A percentile compares a stretch with the other conserved stretches of the same genome.
These are phyloP conservation scores for Erpornis zantholeuca DNA, from an alignment of 2,113 vertebrate species.

Conservation along the genomic window DNA sequence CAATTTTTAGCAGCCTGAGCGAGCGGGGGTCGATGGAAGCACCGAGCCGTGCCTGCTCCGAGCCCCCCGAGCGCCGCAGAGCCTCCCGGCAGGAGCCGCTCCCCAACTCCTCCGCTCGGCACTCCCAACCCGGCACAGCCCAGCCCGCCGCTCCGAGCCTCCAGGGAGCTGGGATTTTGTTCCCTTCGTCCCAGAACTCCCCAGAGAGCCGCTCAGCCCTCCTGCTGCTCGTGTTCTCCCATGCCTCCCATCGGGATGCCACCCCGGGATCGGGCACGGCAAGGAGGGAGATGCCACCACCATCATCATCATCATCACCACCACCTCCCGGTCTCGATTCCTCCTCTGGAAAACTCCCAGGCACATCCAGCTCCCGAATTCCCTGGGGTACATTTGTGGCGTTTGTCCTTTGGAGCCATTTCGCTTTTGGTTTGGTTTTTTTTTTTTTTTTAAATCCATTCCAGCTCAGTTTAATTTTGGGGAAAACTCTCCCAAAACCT, in stretches of 20 bases:
- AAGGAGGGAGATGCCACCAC: not conserved
- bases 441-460: too few species aligned
- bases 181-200: accelerated
- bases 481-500: not conserved
- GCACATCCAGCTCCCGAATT: not conserved
- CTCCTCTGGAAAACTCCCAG: not conserved
- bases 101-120: not conserved
- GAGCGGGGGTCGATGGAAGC: accelerated
- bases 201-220: not conserved
- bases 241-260: too few species aligned
- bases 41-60: not conserved
- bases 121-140: not conserved
- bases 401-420: not conserved
- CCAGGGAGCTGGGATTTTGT: not conserved
- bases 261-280: accelerated
- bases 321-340: accelerated
- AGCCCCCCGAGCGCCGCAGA: not conserved
- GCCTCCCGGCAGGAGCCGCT: not conserved
- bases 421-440: not conserved
- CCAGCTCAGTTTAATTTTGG: accelerated
- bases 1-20: not conserved
- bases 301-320: too few species aligned
- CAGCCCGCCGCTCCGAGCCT: not conserved
- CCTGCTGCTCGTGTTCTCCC: too few species aligned
- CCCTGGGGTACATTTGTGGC: accelerated